A percentile compares a stretch with the other conserved stretches of the same genome.
phyloP scores from a whole-genome alignment of 2,888 invertebrate species.

The Polylopha cassiicola region DNA sequence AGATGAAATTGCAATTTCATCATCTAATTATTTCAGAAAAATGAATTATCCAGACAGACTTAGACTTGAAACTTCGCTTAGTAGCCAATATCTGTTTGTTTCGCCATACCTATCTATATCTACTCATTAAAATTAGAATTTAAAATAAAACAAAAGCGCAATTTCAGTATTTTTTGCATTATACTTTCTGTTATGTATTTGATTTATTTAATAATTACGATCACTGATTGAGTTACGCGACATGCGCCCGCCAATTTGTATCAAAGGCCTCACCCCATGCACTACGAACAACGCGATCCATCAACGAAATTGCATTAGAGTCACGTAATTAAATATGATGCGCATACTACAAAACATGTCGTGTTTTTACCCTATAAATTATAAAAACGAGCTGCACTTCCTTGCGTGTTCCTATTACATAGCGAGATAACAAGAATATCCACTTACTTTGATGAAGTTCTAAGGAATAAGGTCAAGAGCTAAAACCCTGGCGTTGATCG shows the following conservation, averaged over 20 bases:
- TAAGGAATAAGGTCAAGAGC: constrained; percentile 22
- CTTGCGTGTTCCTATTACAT: constrained; percentile 13
- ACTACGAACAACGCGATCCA: constrained; percentile 41
- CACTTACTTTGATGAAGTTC: constrained; percentile 19
- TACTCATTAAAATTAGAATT: too few species aligned
- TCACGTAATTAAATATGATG: constrained; percentile 59
- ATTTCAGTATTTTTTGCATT: too few species aligned
- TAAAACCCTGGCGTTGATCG: constrained; percentile 20
- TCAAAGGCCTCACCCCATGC: constrained; percentile 37
- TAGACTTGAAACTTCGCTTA: too few species aligned
- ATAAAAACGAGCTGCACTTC: constrained; percentile 15
- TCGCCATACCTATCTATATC: too few species aligned
- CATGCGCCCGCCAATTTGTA: constrained; percentile 72
- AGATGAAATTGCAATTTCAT: too few species aligned
- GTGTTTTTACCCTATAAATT: constrained; percentile 30
- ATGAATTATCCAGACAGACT: too few species aligned
- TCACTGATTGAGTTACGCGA: constrained; percentile 71
- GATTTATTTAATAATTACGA: too few species aligned
- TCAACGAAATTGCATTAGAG: constrained; percentile 59
- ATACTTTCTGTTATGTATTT: too few species aligned
- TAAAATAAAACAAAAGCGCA: too few species aligned
- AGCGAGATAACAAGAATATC: constrained; percentile 12
- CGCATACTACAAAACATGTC: constrained; percentile 50
- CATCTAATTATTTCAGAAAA: too few species aligned
- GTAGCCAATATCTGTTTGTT: too few species aligned